A percentile compares a stretch with the other conserved stretches of the same genome.
Evolutionary conservation across 2,888 invertebrate species (phyloP).

Genomic region (Flexamia atlantica): DNA sequence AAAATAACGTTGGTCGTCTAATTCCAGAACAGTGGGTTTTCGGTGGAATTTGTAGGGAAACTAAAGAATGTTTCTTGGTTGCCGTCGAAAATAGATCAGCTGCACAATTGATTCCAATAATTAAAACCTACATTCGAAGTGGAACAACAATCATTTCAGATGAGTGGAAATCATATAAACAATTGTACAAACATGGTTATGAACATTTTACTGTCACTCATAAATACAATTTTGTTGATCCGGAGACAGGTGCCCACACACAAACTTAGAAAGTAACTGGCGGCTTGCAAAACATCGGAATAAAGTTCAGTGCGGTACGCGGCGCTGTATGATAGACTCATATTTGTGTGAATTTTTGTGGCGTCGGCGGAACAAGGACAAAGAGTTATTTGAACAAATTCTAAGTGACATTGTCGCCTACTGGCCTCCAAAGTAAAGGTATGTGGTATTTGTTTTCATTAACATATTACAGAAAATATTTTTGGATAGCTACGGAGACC

Average conservation of each 20-base stretch:
- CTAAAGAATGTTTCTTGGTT: background rate
- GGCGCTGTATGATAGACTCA: background rate
- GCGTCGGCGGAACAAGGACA: background rate
- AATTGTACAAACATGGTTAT: background rate
- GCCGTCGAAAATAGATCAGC: background rate
- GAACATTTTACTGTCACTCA: constrained; percentile 15
- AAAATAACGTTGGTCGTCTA: constrained; percentile 40
- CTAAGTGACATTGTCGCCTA: background rate
- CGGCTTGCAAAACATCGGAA: constrained; percentile 19
- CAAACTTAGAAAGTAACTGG: constrained; percentile 14
- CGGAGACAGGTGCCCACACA: constrained; percentile 11
- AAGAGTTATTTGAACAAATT: background rate
- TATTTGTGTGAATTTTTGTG: constrained; percentile 44
- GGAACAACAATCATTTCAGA: constrained; percentile 31
- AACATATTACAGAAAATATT: no score
- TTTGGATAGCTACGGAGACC: no score
- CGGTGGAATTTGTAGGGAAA: background rate
- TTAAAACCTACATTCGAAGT: background rate
- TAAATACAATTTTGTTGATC: background rate
- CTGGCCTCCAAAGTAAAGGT: no score
- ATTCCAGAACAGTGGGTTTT: constrained; percentile 11
- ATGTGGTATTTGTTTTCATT: no score
- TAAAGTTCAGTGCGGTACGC: background rate
- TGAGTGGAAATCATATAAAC: constrained; percentile 6
- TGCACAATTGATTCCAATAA: background rate